Evolutionary conservation across 23 tunicate genomes (phyloP).

Genomic region (Trididemnum miniatum): DNA sequence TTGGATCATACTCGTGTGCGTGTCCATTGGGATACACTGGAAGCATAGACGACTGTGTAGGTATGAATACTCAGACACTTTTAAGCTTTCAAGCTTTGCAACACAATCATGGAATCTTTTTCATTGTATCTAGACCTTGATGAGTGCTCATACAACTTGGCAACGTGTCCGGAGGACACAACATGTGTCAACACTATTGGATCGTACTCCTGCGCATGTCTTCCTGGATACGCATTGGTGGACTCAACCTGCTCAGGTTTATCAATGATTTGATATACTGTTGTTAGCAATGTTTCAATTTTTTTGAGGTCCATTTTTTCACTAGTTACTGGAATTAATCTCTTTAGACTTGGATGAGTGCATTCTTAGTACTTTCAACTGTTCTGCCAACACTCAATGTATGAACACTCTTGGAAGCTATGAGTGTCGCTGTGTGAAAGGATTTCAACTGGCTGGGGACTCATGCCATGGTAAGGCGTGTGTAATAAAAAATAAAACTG

Average conservation of each 20-base stretch:
- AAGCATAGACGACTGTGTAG: neutral
- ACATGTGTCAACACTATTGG: neutral
- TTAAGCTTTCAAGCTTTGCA: no score
- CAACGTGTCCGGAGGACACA: neutral
- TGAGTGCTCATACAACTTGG: neutral
- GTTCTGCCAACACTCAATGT: neutral
- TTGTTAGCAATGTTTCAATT: no score
- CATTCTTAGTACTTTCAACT: neutral
- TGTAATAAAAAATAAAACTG: no score
- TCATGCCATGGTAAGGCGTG: neutral
- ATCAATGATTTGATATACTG: neutral
- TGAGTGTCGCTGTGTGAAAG: neutral
- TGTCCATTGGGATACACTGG: slow-evolving; percentile 29
- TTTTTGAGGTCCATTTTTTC: no score
- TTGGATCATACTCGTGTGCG: slow-evolving; percentile 12
- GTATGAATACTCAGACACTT: neutral
- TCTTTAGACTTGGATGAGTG: slow-evolving; percentile 18
- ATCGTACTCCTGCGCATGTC: slow-evolving; percentile 8
- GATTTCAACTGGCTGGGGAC: neutral
- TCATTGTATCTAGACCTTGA: no score
- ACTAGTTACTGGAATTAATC: no score
- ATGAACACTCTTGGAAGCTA: slow-evolving; percentile 8
- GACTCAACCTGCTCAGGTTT: neutral
- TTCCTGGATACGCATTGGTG: neutral
- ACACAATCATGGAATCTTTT: no score